Evolutionary conservation across 2,888 invertebrate species (phyloP).

Genomic region (Acanthosoma haemorrhoidale): DNA sequence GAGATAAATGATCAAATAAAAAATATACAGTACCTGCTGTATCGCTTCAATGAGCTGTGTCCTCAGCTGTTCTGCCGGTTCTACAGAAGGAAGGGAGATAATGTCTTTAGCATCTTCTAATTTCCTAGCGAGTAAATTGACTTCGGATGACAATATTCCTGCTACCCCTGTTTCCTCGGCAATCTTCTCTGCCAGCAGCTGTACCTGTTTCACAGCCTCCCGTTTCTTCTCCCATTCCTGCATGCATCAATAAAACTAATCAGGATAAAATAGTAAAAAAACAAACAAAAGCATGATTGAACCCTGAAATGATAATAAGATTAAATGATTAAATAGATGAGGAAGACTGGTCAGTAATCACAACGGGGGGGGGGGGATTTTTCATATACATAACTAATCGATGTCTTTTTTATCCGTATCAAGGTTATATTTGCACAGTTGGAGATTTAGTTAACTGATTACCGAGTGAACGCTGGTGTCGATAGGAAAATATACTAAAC

Average conservation of each 20-base stretch:
- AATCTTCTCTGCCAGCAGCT: conserved; percentile 30
- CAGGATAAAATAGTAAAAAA: background rate
- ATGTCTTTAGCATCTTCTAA: conserved; percentile 63
- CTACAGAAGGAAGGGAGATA: background rate
- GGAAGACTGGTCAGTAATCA: too few relatives aligned
- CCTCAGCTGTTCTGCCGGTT: background rate
- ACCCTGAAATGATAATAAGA: too few relatives aligned
- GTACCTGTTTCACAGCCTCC: conserved; percentile 26
- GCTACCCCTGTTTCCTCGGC: conserved; percentile 33
- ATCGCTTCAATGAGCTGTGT: background rate
- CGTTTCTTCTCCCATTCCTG: conserved; percentile 34
- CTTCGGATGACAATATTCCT: conserved; percentile 31
- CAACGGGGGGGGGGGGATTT: too few relatives aligned
- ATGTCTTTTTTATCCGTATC: too few relatives aligned
- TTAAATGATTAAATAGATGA: too few relatives aligned
- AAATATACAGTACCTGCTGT: background rate
- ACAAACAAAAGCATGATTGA: too few relatives aligned
- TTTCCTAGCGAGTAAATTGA: conserved; percentile 24
- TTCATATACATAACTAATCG: too few relatives aligned
- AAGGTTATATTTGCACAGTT: too few relatives aligned
- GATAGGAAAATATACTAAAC: too few relatives aligned
- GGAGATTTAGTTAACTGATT: too few relatives aligned
- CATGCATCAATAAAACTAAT: too few relatives aligned
- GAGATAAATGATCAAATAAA: background rate
- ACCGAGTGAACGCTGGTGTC: too few relatives aligned